Base-by-base conservation (phyloP, 2,797 vertebrate genomes). In the Alouatta caraya region DNA sequence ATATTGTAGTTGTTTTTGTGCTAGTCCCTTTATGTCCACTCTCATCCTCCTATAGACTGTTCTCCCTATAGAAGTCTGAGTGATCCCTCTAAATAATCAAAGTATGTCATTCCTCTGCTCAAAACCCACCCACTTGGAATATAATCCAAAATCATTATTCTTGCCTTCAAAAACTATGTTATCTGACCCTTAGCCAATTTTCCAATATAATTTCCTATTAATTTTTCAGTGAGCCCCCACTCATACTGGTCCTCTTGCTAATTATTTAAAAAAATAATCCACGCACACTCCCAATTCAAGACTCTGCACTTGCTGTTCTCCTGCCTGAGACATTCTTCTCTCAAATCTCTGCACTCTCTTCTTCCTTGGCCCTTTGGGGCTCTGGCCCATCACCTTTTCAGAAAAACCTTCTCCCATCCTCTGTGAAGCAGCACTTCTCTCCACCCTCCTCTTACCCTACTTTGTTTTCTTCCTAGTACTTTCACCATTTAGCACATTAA, bases 141-240 rank as follows among this genome's bases (percentile, higher is more conserved):
- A 55, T 15, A 79, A 30, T 44, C 39, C 21, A 84, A 88, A 73
- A 59, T n/a, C 52, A 48, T 78, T 84, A 61, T 46, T 81, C 42
- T 79, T 67, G 5, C 48, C 57, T 81, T 44, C 7, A 50, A 67
- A 17, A 0, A 0, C 21, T 33, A 2, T 28, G 57, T 19, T 22
- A 48, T 59, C 8, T 93, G 57, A 94, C 6, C 46, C 5, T 1
- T 33, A 42, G 17, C n/a, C 26, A 75, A 24, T 80, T 85, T 89
- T 92, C 80, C 55, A 39, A 57, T 78, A 28, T 91, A 50, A 79
- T 83, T 59, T 88, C 37, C 37, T 42, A 14, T 67, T 76, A 95
- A 44, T 59, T 84, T 90, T 80, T 82, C 67, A 46, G 46, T 86
- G 46, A 78, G 44, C 50, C 80, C 80, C 44, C 15, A 88, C 15